Evolutionary conservation across 1,140 invertebrate species (phyloP).

Genomic region (Stegodyphus dumicola): DNA sequence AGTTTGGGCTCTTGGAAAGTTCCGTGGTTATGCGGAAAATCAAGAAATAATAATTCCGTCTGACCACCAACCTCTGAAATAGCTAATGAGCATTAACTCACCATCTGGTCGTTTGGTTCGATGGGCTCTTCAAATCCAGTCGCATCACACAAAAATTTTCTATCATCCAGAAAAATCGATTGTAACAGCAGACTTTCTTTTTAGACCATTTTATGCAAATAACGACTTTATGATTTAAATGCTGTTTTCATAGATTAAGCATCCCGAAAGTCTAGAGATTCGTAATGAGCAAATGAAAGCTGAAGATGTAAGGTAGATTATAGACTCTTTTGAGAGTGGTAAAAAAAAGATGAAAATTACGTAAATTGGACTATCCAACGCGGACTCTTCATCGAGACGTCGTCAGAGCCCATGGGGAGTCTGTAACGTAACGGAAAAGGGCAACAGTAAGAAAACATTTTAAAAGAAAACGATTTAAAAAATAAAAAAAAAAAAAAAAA

Average conservation of each 20-base stretch:
- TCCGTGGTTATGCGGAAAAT: conserved; percentile 63
- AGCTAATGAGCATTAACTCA: not conserved
- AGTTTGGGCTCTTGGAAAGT: conserved; percentile 62
- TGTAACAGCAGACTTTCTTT: conserved; percentile 62
- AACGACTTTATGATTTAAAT: not conserved
- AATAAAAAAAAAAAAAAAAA: too few species aligned
- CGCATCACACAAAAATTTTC: not conserved
- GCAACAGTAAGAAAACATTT: too few species aligned
- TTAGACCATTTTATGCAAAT: conserved; percentile 26
- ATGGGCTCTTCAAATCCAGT: conserved; percentile 10
- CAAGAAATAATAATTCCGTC: conserved; percentile 62
- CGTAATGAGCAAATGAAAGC: not conserved
- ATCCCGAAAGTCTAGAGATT: not conserved
- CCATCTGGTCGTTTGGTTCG: not conserved
- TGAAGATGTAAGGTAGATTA: not conserved
- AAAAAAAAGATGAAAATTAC: conserved; percentile 1
- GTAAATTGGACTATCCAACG: not conserved
- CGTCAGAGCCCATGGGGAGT: too few species aligned
- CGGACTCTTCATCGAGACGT: too few species aligned
- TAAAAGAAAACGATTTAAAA: too few species aligned
- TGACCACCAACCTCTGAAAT: conserved; percentile 62
- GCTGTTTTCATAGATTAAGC: not conserved
- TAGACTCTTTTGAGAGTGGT: conserved; percentile 5
- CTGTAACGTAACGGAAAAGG: too few species aligned
- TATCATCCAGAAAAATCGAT: conserved; percentile 38